Evolutionary conservation across 2,888 invertebrate species (phyloP), one percentile per base, ranked within the genome.

Genomic region (Piscicola geometra): DNA sequence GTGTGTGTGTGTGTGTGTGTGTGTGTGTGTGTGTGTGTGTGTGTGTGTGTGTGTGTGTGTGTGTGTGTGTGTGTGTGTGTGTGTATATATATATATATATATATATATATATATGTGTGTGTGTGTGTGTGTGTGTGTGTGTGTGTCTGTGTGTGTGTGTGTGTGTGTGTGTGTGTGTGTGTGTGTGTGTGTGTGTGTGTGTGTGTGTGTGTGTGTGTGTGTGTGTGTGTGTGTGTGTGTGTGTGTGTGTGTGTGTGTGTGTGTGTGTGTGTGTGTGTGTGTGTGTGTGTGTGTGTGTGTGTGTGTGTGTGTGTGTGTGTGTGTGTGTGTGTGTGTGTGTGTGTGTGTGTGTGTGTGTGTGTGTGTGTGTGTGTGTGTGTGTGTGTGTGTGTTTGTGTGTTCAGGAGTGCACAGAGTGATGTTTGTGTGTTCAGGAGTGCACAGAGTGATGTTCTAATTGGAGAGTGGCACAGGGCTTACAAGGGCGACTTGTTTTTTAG

Each of bases 201-300:
- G 1, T 69, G 69, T 69, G 36, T 69, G 69, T 69, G 1, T 69
- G 69, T 69, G 36, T 69, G 69, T 69, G 21, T 69, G 69, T 69
- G 1, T 69, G 69, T 69, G 36, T 69, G 69, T 36, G 21, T 69
- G 41, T 69, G 32, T 69, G 41, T 69, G 21, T 69, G 69, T 69
- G 25, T 36, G 69, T 69, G n/a, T 70, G 70, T 70, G 9, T 33
- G 47, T 33, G 0, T 70, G 70, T 70, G 36, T 33, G 47, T 70
- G n/a, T 70, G 33, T 70, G 1, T 70, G 33, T 70, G 18, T 36
- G 32, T 12, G 69, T 70, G 21, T 9, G 32, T 69, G 33, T 33
- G 69, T 33, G 32, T 69, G 32, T 70, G 41, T 41, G n/a, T 70
- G 1, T 70, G 25, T 41, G n/a, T 70, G n/a, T 41, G 41, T 70